Conservation (phyloP, 2,888 invertebrate species). For the Holacanthella duospinosa region DNA sequence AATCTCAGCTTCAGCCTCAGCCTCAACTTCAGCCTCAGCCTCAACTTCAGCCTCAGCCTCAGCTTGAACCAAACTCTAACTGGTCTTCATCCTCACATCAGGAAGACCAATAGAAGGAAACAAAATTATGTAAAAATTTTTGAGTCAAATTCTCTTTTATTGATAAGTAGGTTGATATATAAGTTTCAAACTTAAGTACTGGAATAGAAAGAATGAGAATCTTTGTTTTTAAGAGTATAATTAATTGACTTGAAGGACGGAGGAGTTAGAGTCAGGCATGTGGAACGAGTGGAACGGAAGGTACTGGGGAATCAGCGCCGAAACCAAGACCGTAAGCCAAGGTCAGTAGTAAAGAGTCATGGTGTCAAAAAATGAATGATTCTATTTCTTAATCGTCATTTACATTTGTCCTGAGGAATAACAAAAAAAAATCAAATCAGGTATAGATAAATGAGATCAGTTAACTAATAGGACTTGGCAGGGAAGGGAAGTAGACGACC, state of each 20-base stretch:
- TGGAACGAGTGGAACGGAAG: constrained; percentile 3
- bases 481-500: not conserved
- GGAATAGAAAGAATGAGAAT: not conserved
- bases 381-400: not conserved
- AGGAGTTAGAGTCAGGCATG: not conserved
- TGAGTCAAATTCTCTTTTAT: too few species aligned
- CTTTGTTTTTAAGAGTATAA: not conserved
- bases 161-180: too few species aligned
- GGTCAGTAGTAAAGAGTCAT: not conserved
- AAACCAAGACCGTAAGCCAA: not conserved
- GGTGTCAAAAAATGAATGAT: constrained; percentile 1
- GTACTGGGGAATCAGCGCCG: not conserved
- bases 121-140: too few species aligned
- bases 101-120: too few species aligned
- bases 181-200: too few species aligned
- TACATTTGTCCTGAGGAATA: not conserved
- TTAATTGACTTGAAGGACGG: constrained; percentile 3
- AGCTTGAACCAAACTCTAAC: too few species aligned
- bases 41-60: too few species aligned
- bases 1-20: too few species aligned
- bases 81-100: too few species aligned
- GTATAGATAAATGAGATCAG: not conserved
- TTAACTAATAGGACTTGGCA: not conserved
- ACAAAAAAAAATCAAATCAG: too few species aligned
- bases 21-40: too few species aligned